Evolutionary conservation across 2,888 invertebrate genomes (phyloP).

Genomic region (Liopterus haemorrhoidalis): DNA sequence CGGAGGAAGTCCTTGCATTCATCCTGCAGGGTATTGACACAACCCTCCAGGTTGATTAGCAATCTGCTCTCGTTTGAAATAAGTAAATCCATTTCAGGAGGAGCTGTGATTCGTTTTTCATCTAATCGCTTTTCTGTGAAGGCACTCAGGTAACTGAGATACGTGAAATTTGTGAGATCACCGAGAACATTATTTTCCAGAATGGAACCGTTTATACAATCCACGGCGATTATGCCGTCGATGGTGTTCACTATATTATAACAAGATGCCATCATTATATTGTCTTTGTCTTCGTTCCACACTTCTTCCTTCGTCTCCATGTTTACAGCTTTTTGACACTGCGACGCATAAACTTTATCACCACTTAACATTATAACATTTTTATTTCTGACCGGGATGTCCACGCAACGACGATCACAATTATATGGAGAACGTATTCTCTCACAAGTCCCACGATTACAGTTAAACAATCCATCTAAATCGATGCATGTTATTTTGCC

Average conservation of each 20-base stretch:
- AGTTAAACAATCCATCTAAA: slow-evolving; percentile 76
- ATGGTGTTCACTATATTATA: slow-evolving; percentile 70
- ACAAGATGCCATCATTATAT: slow-evolving; percentile 80
- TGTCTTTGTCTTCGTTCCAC: slow-evolving; percentile 77
- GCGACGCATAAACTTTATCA: slow-evolving; percentile 81
- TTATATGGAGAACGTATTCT: slow-evolving; percentile 81
- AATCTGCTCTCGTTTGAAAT: slow-evolving; percentile 81
- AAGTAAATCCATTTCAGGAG: slow-evolving; percentile 74
- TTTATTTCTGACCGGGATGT: slow-evolving; percentile 82
- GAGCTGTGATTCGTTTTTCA: slow-evolving; percentile 60
- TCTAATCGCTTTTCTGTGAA: slow-evolving; percentile 65
- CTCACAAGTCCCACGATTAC: slow-evolving; percentile 77
- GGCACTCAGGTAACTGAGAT: slow-evolving; percentile 70
- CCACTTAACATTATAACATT: slow-evolving; percentile 84
- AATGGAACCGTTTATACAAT: slow-evolving; percentile 83
- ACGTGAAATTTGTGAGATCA: slow-evolving; percentile 81
- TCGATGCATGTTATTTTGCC: slow-evolving; percentile 87
- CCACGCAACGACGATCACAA: slow-evolving; percentile 81
- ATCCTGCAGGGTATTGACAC: slow-evolving; percentile 80
- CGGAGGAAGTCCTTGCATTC: slow-evolving; percentile 82
- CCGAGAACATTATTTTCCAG: slow-evolving; percentile 70
- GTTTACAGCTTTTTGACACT: slow-evolving; percentile 72
- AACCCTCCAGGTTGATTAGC: slow-evolving; percentile 83
- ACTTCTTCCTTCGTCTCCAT: slow-evolving; percentile 63
- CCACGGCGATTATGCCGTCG: slow-evolving; percentile 70